Conservation (phyloP, 1,140 invertebrate genomes). For the Ips nitidus region DNA sequence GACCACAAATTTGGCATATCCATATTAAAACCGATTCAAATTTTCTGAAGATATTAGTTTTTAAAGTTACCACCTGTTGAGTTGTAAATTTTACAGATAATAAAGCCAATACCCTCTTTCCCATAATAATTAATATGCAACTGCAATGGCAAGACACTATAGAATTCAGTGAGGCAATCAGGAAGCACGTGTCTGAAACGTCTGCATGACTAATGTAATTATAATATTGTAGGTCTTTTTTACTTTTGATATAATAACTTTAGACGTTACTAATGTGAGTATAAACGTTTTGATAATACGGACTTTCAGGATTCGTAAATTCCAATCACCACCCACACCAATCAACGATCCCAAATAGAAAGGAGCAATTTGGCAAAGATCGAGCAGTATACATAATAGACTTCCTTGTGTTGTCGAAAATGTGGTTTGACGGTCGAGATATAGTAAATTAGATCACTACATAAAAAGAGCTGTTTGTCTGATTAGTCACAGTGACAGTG, state of each 20-base stretch:
- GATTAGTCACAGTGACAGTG: neutral
- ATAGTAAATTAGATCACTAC: neutral
- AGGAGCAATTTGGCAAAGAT: neutral
- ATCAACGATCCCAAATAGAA: conserved; percentile 7
- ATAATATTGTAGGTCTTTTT: neutral
- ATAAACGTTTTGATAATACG: neutral
- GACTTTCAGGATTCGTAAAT: neutral
- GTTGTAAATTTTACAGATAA: neutral
- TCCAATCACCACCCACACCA: neutral
- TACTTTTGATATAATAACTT: conserved; percentile 1
- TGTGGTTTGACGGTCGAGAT: conserved; percentile 5
- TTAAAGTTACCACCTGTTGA: neutral
- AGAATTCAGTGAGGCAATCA: neutral
- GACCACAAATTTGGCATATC: neutral
- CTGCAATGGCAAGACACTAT: neutral
- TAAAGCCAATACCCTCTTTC: neutral
- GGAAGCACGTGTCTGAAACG: neutral
- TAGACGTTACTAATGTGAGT: neutral
- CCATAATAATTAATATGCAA: neutral
- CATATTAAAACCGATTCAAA: neutral
- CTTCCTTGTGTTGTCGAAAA: neutral
- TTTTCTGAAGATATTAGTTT: neutral
- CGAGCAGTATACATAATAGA: neutral
- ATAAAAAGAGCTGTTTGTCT: neutral
- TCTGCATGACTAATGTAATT: neutral